These are phyloP conservation scores for Bolinopsis microptera DNA, from an alignment of 37 sponge, comb jelly and placozoan species.

Conservation along the genomic window DNA sequence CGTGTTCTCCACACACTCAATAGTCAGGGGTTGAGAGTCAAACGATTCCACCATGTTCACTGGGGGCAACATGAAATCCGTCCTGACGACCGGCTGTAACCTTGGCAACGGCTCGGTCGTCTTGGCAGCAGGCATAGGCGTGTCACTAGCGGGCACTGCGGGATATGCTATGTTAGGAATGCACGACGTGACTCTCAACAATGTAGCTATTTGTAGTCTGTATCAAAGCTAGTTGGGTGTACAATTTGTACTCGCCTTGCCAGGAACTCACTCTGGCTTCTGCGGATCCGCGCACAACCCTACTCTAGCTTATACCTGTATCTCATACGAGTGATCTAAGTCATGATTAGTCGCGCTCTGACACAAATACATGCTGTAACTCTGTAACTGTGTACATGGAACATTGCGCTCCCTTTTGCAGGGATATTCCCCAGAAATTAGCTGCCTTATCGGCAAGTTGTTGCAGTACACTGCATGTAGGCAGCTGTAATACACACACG, in stretches of 20 bases:
- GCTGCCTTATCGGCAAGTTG: background rate
- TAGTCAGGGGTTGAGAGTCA: slow-evolving; percentile 49
- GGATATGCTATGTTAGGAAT: background rate
- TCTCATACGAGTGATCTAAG: background rate
- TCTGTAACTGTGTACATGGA: background rate
- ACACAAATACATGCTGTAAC: background rate
- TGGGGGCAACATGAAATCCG: background rate
- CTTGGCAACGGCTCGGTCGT: background rate
- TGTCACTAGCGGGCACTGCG: background rate
- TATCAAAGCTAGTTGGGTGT: background rate
- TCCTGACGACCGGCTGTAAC: slow-evolving; percentile 27
- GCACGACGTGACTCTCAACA: background rate
- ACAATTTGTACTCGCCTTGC: background rate
- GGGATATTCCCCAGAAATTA: background rate
- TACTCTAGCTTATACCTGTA: background rate
- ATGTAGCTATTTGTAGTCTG: background rate
- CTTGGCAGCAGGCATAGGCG: background rate
- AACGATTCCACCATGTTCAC: background rate
- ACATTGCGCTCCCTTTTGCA: background rate
- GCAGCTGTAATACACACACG: no score
- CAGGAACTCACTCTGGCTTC: background rate
- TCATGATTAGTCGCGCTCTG: background rate
- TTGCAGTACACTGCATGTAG: background rate
- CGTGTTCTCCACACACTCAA: slow-evolving; percentile 53
- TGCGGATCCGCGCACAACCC: background rate